Conservation (phyloP, 2,113 vertebrate species). For the Chaetura pelagica region DNA sequence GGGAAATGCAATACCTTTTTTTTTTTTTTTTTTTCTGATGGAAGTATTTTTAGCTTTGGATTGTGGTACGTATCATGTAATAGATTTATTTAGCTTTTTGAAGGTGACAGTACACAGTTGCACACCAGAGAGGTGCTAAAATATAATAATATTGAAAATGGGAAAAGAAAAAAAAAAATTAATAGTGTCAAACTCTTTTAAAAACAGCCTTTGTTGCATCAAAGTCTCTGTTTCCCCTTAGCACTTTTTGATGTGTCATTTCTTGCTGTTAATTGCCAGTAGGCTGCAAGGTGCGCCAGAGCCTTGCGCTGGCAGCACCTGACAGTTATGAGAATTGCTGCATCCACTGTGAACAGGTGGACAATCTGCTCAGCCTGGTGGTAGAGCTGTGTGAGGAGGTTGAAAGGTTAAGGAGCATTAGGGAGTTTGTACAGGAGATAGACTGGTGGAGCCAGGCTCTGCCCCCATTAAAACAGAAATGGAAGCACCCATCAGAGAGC, state of each 20-base stretch:
- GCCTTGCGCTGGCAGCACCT: too few relatives aligned
- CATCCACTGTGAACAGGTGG: too few relatives aligned
- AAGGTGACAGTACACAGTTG: not conserved
- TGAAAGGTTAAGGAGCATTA: too few relatives aligned
- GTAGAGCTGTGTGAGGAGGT: too few relatives aligned
- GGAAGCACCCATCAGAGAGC: too few relatives aligned
- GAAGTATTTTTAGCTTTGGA: not conserved
- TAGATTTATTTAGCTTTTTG: not conserved
- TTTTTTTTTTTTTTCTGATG: not conserved
- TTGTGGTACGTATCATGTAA: not conserved
- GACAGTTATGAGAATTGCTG: too few relatives aligned
- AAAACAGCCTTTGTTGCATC: not conserved
- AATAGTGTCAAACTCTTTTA: not conserved
- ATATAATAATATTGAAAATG: not conserved
- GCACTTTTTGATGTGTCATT: not conserved
- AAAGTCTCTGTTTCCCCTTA: not conserved
- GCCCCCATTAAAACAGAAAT: too few relatives aligned
- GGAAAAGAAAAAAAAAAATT: not conserved
- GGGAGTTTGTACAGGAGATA: too few relatives aligned
- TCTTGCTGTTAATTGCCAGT: not conserved
- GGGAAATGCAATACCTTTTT: accelerated
- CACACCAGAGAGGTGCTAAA: not conserved
- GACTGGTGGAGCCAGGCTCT: too few relatives aligned
- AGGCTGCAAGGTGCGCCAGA: too few relatives aligned
- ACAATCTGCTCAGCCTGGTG: too few relatives aligned